A percentile compares a stretch with the other conserved stretches of the same genome.
Conservation (phyloP, 2,113 vertebrate species). For the Hemicordylus capensis region DNA sequence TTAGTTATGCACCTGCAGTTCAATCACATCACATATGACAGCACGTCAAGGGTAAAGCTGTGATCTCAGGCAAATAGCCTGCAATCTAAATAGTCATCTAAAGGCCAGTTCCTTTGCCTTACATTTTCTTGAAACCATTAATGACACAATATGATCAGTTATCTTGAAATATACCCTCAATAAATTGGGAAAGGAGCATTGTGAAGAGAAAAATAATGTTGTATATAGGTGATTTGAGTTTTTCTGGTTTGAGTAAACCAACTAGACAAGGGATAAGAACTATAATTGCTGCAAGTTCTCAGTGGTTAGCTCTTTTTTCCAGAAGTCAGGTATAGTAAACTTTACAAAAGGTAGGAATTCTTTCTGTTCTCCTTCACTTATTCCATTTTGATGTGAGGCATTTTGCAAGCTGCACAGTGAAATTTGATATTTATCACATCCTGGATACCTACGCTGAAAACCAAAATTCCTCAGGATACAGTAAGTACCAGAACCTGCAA, state of each 20-base stretch:
- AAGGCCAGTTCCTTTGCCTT: neutral
- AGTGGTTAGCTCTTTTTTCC: neutral
- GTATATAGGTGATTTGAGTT: neutral
- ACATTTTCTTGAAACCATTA: neutral
- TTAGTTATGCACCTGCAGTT: neutral
- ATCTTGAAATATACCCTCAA: neutral
- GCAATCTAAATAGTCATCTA: neutral
- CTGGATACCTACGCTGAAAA: neutral
- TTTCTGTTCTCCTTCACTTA: neutral
- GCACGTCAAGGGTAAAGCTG: neutral
- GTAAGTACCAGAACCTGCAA: neutral
- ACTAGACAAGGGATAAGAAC: neutral
- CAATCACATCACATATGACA: neutral
- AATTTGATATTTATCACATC: neutral
- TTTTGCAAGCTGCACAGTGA: neutral
- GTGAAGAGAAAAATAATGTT: neutral
- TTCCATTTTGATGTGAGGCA: neutral
- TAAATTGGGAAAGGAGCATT: neutral
- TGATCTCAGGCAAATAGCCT: conserved; percentile 3
- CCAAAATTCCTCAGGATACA: neutral
- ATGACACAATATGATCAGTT: neutral
- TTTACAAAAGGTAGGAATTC: neutral
- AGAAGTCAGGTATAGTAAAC: neutral
- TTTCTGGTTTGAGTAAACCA: neutral
- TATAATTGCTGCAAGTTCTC: neutral